A percentile compares a stretch with the other conserved stretches of the same genome.
Conservation (phyloP, 1,140 invertebrate genomes). For the Tetragnatha versicolor region DNA sequence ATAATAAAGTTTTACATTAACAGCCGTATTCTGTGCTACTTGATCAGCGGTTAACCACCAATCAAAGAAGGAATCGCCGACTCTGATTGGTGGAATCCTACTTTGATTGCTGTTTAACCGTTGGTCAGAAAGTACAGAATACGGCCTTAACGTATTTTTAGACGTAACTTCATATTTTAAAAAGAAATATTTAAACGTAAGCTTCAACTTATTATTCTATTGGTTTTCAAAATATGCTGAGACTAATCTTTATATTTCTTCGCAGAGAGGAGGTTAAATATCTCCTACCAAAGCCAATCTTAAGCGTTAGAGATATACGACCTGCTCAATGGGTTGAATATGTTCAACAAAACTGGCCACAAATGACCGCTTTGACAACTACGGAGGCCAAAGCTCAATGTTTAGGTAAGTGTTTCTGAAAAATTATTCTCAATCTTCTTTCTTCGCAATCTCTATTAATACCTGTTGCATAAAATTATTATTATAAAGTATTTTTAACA, state of each 20-base stretch:
- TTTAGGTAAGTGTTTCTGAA: slow-evolving; percentile 66
- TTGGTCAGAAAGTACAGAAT: too few relatives aligned
- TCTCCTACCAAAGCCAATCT: slow-evolving; percentile 85
- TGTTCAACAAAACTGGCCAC: slow-evolving; percentile 83
- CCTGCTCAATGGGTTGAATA: slow-evolving; percentile 89
- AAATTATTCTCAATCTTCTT: background rate
- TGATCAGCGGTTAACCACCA: too few relatives aligned
- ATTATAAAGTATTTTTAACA: background rate
- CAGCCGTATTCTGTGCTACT: too few relatives aligned
- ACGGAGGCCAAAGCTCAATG: slow-evolving; percentile 73
- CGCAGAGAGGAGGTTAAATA: slow-evolving; percentile 85
- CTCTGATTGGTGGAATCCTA: too few relatives aligned
- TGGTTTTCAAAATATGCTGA: too few relatives aligned
- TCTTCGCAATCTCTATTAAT: background rate
- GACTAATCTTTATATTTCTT: slow-evolving; percentile 17
- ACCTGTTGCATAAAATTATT: background rate
- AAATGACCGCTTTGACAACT: slow-evolving; percentile 68
- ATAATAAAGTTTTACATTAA: too few relatives aligned
- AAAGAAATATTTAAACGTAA: too few relatives aligned
- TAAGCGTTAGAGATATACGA: slow-evolving; percentile 81
- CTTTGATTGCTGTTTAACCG: too few relatives aligned
- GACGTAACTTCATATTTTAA: too few relatives aligned
- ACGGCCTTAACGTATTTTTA: too few relatives aligned
- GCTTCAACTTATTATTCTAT: too few relatives aligned
- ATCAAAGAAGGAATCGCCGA: too few relatives aligned